These are phyloP conservation scores for Pogonocherus hispidulus DNA, from an alignment of 2,888 invertebrate species.

Conservation along the genomic window DNA sequence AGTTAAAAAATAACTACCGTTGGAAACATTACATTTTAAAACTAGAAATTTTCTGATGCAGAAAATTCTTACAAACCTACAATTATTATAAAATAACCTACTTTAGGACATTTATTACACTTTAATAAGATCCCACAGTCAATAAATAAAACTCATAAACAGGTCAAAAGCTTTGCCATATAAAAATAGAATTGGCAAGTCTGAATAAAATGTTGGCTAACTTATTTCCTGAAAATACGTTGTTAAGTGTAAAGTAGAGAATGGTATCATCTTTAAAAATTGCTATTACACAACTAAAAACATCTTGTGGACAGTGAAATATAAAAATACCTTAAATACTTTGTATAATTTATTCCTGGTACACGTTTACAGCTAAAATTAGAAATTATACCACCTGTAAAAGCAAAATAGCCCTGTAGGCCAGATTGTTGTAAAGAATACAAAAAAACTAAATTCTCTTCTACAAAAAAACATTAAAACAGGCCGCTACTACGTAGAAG, in stretches of 20 bases:
- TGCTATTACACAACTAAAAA: too few relatives aligned
- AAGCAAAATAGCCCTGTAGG: too few relatives aligned
- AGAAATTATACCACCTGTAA: too few relatives aligned
- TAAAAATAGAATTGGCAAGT: neutral
- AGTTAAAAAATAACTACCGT: conserved; percentile 3
- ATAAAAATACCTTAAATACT: too few relatives aligned
- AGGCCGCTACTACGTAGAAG: too few relatives aligned
- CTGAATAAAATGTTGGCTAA: neutral
- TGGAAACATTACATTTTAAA: conserved; percentile 18
- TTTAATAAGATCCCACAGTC: conserved; percentile 21
- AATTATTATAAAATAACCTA: conserved; percentile 21
- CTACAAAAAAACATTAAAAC: too few relatives aligned
- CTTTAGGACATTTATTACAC: conserved; percentile 17
- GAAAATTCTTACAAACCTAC: conserved; percentile 39
- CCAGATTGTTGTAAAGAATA: too few relatives aligned
- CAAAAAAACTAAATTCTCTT: too few relatives aligned
- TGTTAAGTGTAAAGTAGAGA: neutral
- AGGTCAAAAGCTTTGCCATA: neutral
- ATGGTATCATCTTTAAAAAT: too few relatives aligned
- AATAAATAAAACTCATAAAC: conserved; percentile 5
- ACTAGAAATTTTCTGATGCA: conserved; percentile 49
- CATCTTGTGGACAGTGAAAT: too few relatives aligned
- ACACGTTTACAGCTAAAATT: too few relatives aligned
- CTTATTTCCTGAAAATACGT: neutral
- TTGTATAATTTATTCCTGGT: too few relatives aligned